Base-by-base conservation (phyloP, 2,888 invertebrate genomes). In the Drosophila kambysellisi region DNA sequence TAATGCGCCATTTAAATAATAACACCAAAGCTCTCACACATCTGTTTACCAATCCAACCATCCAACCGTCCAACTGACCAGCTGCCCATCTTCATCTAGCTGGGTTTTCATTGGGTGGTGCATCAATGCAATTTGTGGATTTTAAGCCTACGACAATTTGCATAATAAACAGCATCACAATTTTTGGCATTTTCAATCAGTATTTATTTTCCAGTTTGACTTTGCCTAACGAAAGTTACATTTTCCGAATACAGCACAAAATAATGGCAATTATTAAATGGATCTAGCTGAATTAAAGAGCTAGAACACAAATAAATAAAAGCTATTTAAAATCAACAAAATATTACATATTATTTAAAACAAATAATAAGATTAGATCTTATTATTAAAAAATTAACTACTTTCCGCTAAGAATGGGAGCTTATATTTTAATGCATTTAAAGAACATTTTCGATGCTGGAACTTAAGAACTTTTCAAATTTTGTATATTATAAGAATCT, bases 1-100 rank as follows among this genome's bases (percentile, higher is more conserved):
- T 87, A 87, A 87, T 87, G 69, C 85, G 82, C 82, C 87, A 87
- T 88, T 88, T 88, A 88, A 89, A 86, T 86, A 85, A 88, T 83
- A 82, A 77, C 83, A 78, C 69, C 61, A 74, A 53, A 51, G 43
- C 62, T 30, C 17, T 2, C 17, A 39, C 59, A 17, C 20, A 46
- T 29, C 39, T 63, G 17, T 50, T 41, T 39, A 20, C 29, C 43
- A 17, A 4, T 50, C 48, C 29, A 37, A 39, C 41, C 51, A 12
- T 52, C 51, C 58, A 35, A 12, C 8, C 33, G 15, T 29, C 48
- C 35, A 66, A 33, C 54, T 41, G 29, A 41, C 62, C 72, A 59
- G 15, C 53, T 66, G 51, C 48, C 64, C 68, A 59, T 46, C 63
- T 66, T 66, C 39, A 30, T 30, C 25, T 43, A 43, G 20, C 29